Evolutionary conservation across 2,113 vertebrate species (phyloP), one percentile per base, ranked within the genome.

Genomic region (Planiliza haematocheilus): DNA sequence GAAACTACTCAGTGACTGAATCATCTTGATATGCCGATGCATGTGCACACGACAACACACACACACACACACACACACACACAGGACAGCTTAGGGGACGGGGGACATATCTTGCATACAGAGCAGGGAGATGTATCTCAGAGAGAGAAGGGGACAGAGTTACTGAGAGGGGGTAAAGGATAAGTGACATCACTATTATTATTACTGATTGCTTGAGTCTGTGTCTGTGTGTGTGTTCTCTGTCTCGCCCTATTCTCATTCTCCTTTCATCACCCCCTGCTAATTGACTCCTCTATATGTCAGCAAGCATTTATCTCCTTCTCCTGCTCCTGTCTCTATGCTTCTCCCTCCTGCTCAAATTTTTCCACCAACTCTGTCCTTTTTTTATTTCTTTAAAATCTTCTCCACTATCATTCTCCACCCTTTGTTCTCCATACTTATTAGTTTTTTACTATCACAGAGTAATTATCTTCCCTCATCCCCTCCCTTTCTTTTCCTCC

Each of bases 1-100:
- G 56, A 83, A 88, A 86, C 84, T 88, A 87, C 88, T 86, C 45
- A 17, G 86, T 70, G 77, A 89, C 86, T 86, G 82, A 72, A 73
- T 79, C 39, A 58, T 59, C 57, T 46, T 70, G 62, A 74, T 79
- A 58, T 76, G 71, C 58, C 74, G 46, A 66, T 59, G 70, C 62
- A 59, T 52, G 73, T 65, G 57, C 74, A 49, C 49, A 55, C 61
- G 24, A 51, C 72, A 56, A 17, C 70, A 72, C 48, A 67, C 45
- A 74, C 37, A 55, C 58, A 78, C 79, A 59, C 45, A 51, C 8
- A 61, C 36, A 53, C 45, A 74, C 0, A 46, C 17, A 55, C 1
- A 46, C 14, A 70, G 64, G 79, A 65, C 70, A 81, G 71, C 80
- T 82, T 70, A 81, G 61, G 67, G 42, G 62, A 73, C 50, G 64